Base-by-base conservation (phyloP, 2,888 invertebrate species). In the Metallyticus violacea region DNA sequence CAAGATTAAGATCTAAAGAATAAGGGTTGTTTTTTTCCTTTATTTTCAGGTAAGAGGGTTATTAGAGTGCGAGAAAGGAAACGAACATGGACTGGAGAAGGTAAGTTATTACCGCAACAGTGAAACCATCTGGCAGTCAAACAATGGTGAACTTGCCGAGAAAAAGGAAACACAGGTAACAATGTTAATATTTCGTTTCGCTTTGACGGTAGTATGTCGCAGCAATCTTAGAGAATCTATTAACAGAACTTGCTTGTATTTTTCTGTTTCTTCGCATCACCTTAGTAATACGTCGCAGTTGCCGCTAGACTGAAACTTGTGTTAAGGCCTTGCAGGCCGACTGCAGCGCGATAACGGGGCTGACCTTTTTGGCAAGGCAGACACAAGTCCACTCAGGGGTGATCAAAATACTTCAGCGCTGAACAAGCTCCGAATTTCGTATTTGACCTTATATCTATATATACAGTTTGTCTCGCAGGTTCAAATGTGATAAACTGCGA, bases 311-410 rank as follows among this genome's bases (percentile, higher is more conserved):
- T 62, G 30, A 7, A 4, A 7, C 30, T 30, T 6, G 30, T 6
- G 6, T 7, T 62, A 62, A 62, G 40, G 40, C 22, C 40, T 62
- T 62, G 40, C 40, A 62, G 40, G 40, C 40, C 40, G 40, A 62
- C 40, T 62, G 40, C 40, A 62, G 40, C 40, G 40, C 40, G 40
- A 62, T 29, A 28, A 29, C 77, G 7, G 77, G 77, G 83, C 62
- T 82, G 62, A 82, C 82, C 82, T 82, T 83, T 83, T 76, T 83
- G 83, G 76, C 83, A 81, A 81, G 22, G 30, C 30, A 30, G 81
- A 81, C 25, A 40, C 9, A 25, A 80, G 80, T 29, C 80, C 80
- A 29, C 15, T 62, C 40, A 62, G 40, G 40, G 40, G 15, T 62
- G 40, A 22, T 62, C 40, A 62, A 62, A 62, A 6, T 62, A 15